Percentiles rank a stretch among this genome's conserved stretches.
phyloP scores from a whole-genome alignment of 2,797 vertebrate species.

The Rhinoraja longicauda region DNA sequence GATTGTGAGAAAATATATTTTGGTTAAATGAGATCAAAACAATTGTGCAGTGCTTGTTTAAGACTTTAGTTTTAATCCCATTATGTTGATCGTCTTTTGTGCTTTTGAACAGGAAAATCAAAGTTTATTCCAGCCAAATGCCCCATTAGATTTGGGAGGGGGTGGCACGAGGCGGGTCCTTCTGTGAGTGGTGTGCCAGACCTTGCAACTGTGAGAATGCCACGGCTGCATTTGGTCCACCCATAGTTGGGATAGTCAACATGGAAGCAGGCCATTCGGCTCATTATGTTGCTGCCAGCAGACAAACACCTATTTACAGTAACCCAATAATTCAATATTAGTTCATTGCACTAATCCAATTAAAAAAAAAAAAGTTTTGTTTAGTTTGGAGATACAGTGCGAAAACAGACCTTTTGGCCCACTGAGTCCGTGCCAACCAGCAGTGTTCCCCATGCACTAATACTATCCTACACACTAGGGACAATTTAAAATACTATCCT shows the following conservation, averaged over 20 bases:
- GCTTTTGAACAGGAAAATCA: neutral
- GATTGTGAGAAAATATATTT: slow-evolving; percentile 12
- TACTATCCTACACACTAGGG: too few relatives aligned
- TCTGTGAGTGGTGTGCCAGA: neutral
- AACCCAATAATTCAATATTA: too few relatives aligned
- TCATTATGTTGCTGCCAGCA: too few relatives aligned
- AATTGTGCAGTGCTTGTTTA: neutral
- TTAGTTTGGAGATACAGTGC: too few relatives aligned
- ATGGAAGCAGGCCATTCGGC: too few relatives aligned
- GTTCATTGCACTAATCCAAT: too few relatives aligned
- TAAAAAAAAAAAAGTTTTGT: too few relatives aligned
- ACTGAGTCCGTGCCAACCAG: too few relatives aligned
- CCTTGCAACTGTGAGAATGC: neutral
- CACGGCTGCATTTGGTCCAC: neutral
- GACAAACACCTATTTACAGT: too few relatives aligned
- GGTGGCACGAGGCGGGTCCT: neutral
- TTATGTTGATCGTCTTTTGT: slow-evolving; percentile 25
- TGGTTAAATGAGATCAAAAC: neutral
- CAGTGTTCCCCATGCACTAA: too few relatives aligned
- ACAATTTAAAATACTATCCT: too few relatives aligned
- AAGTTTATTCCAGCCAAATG: neutral
- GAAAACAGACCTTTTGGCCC: too few relatives aligned
- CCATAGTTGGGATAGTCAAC: neutral
- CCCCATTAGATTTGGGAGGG: neutral
- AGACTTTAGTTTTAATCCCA: slow-evolving; percentile 11